Conservation (phyloP, 2,888 invertebrate genomes). For the Lissonota sp. region DNA sequence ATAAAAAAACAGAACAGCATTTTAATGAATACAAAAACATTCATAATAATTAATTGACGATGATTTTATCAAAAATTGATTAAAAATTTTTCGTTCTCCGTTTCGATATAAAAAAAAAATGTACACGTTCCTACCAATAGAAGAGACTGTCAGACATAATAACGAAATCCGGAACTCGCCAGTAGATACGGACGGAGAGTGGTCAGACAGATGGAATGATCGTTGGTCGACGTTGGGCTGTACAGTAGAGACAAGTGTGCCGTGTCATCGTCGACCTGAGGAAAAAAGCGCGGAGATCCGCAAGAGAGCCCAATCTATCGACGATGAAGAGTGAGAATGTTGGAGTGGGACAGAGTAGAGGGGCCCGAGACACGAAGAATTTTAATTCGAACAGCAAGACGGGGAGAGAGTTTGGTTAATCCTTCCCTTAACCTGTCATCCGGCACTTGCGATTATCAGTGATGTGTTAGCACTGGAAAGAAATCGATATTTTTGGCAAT, state of each 20-base stretch:
- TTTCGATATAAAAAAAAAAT: background rate
- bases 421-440: background rate
- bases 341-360: slow-evolving; percentile 9
- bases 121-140: too few relatives aligned
- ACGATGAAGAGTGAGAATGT: slow-evolving; percentile 39
- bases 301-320: slow-evolving; percentile 27
- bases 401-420: background rate
- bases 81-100: background rate
- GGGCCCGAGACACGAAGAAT: slow-evolving; percentile 50
- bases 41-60: too few relatives aligned
- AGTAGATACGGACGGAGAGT: slow-evolving; percentile 21
- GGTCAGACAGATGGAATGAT: slow-evolving; percentile 13
- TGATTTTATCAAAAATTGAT: background rate
- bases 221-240: background rate
- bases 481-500: too few relatives aligned
- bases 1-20: too few relatives aligned
- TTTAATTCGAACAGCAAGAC: slow-evolving; percentile 32
- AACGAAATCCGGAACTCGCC: background rate
- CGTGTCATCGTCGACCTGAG: slow-evolving; percentile 40
- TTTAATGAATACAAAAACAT: too few relatives aligned
- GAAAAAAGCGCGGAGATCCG: slow-evolving; percentile 25
- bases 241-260: slow-evolving; percentile 9
- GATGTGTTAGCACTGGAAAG: background rate
- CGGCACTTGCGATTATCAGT: slow-evolving; percentile 12
- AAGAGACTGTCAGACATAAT: slow-evolving; percentile 1